A percentile compares a stretch with the other conserved stretches of the same genome.
These are phyloP conservation scores for Synchiropus splendidus DNA, from an alignment of 2,113 vertebrate genomes.

Conservation along the genomic window DNA sequence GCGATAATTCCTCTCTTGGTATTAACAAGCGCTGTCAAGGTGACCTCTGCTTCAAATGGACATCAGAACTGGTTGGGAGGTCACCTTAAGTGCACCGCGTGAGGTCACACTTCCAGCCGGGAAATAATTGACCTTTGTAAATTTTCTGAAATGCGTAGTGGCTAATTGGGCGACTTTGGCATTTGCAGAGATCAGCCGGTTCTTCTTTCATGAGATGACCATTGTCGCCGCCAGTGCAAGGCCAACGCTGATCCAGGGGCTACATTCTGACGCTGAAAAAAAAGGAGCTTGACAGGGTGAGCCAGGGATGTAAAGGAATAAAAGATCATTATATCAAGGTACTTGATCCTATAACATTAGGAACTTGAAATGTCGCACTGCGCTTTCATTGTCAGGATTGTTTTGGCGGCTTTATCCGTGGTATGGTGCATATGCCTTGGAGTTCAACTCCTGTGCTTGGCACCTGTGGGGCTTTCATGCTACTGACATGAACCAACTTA, in stretches of 20 bases:
- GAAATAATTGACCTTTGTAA: constrained; percentile 67
- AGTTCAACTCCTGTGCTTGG: too few relatives aligned
- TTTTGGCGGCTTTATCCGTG: too few relatives aligned
- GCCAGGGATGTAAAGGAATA: too few relatives aligned
- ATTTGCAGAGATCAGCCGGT: constrained; percentile 61
- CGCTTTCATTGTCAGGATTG: too few relatives aligned
- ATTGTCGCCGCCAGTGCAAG: constrained; percentile 63
- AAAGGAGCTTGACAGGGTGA: too few relatives aligned
- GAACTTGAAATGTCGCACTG: too few relatives aligned
- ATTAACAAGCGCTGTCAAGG: constrained; percentile 51
- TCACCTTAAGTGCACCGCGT: constrained; percentile 58
- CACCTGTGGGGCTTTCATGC: too few relatives aligned
- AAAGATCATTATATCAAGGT: too few relatives aligned
- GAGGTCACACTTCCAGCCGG: constrained; percentile 68
- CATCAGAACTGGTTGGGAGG: constrained; percentile 54
- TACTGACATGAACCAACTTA: too few relatives aligned
- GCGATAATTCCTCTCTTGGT: constrained; percentile 47
- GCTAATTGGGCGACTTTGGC: constrained; percentile 67
- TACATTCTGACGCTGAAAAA: too few relatives aligned
- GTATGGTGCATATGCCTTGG: too few relatives aligned
- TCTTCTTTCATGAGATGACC: constrained; percentile 62
- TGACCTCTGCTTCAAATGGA: constrained; percentile 48
- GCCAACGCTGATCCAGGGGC: constrained; percentile 44
- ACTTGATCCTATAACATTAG: too few relatives aligned
- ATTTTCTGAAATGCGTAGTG: constrained; percentile 85